Conservation (phyloP, 2,113 vertebrate genomes). For the Petaurus breviceps region DNA sequence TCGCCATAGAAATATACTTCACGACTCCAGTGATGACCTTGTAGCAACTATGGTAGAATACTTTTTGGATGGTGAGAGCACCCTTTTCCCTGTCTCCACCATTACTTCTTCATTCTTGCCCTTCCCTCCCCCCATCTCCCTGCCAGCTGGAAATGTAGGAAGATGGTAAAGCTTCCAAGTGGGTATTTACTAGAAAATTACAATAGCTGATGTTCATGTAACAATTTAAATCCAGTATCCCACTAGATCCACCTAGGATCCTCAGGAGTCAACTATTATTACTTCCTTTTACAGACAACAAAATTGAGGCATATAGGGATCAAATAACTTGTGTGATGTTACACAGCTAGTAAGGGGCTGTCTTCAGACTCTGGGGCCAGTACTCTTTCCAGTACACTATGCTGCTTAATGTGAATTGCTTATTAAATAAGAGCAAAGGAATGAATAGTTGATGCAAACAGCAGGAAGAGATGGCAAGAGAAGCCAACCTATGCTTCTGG, state of each 20-base stretch:
- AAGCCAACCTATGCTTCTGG: not conserved
- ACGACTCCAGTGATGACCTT: slow-evolving; percentile 55
- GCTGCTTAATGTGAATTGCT: not conserved
- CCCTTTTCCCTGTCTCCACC: not conserved
- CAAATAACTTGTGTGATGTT: not conserved
- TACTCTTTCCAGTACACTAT: not conserved
- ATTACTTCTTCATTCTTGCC: not conserved
- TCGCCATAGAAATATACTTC: slow-evolving; percentile 57
- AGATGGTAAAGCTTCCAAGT: not conserved
- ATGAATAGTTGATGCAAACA: not conserved
- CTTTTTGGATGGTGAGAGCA: not conserved
- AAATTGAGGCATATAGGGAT: not conserved
- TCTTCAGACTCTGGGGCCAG: not conserved
- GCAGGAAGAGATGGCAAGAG: not conserved
- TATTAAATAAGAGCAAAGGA: not conserved
- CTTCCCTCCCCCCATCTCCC: not conserved
- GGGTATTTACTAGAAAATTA: not conserved
- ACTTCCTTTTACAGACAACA: not conserved
- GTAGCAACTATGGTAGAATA: slow-evolving; percentile 19
- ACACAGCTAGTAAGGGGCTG: not conserved
- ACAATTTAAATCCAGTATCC: not conserved
- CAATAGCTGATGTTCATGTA: not conserved
- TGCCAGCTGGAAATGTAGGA: not conserved
- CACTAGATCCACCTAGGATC: not conserved
- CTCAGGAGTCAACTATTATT: not conserved